These are phyloP conservation scores for Ennomos quercinarius DNA, from an alignment of 2,888 invertebrate genomes.

Conservation along the genomic window DNA sequence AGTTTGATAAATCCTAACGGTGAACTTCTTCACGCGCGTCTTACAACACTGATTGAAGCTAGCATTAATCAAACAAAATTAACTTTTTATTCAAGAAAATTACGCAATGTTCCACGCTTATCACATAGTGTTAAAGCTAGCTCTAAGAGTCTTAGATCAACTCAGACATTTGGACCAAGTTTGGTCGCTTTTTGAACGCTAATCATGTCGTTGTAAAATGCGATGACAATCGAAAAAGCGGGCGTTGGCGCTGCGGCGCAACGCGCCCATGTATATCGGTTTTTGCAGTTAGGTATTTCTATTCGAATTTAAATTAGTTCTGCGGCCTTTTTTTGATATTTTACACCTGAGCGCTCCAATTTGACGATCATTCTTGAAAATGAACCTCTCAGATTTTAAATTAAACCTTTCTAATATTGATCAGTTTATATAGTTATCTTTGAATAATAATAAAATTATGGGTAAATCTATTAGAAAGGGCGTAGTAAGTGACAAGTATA, in stretches of 20 bases:
- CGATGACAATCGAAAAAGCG: background rate
- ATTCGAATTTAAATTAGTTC: slow-evolving; percentile 56
- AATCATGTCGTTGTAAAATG: slow-evolving; percentile 6
- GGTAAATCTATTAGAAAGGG: too few species aligned
- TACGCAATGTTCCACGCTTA: too few species aligned
- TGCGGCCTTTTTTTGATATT: slow-evolving; percentile 40
- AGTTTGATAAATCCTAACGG: slow-evolving; percentile 27
- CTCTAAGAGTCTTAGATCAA: too few species aligned
- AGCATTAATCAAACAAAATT: too few species aligned
- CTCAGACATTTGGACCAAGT: slow-evolving; percentile 1
- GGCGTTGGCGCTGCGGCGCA: background rate
- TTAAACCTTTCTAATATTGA: slow-evolving; percentile 32
- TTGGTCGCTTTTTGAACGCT: slow-evolving; percentile 1
- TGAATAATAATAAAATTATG: slow-evolving; percentile 4
- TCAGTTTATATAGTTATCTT: slow-evolving; percentile 25
- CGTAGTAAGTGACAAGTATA: background rate
- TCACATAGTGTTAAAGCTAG: background rate
- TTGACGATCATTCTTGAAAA: slow-evolving; percentile 28
- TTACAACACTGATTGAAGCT: too few species aligned
- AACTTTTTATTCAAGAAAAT: too few species aligned
- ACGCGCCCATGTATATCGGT: slow-evolving; percentile 7
- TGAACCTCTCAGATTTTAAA: slow-evolving; percentile 27
- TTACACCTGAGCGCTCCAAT: slow-evolving; percentile 37
- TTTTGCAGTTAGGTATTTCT: slow-evolving; percentile 39
- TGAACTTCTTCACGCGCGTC: background rate